Evolutionary conservation across 1,140 invertebrate genomes (phyloP), one percentile per base, ranked within the genome.

Genomic region (Dysdera silvatica): DNA sequence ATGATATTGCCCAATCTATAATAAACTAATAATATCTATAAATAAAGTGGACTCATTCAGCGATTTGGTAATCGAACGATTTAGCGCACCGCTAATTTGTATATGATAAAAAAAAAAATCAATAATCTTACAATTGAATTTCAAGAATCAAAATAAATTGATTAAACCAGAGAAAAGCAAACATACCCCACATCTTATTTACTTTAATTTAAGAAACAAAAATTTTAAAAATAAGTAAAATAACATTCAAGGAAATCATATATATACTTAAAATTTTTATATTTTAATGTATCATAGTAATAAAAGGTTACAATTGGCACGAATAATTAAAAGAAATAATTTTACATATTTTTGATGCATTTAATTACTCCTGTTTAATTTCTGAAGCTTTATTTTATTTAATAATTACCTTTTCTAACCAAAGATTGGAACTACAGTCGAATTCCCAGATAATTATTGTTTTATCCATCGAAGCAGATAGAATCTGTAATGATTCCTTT

Each of bases 401-500:
- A 43, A 49, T 45, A 47, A 58, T 37, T 14, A 78, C 74, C 66
- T 82, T 81, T 74, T 95, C 93, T 35, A 86, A 77, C 95, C 93
- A 98, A 32, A 91, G 79, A 2, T 81, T 84, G 47, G 73, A 73
- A n/a, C 66, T 61, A 61, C 84, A 80, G 7, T 82, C 82, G 65
- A 74, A 73, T 61, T 85, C 81, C 95, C 95, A 99, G 31, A 98
- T 79, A 20, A 98, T 88, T 71, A 96, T 83, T 1, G 89, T 90
- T 75, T 97, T 96, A 75, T 98, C 95, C 71, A 96, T 84, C 0
- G 92, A 96, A 23, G 87, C 85, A 0, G 95, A 94, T 1, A 97
- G 76, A n/a, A 97, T 74, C 60, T 70, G 63, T 68, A 80, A 62
- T 26, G 71, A 70, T 57, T 75, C 23, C 29, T 70, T 16, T 67